Evolutionary conservation across 2,113 vertebrate genomes (phyloP).

Genomic region (Maccullochella peelii): DNA sequence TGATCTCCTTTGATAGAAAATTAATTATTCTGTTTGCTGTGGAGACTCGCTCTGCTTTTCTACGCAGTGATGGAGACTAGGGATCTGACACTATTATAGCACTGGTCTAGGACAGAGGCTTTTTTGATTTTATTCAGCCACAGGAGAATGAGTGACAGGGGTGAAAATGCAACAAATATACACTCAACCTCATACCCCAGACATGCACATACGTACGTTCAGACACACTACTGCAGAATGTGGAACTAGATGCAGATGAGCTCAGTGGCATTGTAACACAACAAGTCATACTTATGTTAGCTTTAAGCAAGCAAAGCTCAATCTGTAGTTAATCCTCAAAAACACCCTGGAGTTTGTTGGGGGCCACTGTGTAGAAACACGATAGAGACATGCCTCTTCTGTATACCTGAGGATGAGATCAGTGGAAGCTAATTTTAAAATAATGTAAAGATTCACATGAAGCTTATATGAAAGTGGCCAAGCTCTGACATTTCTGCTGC

Average conservation of each 20-base stretch:
- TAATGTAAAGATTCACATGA: slow-evolving; percentile 22
- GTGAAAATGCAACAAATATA: slow-evolving; percentile 68
- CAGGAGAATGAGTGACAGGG: slow-evolving; percentile 51
- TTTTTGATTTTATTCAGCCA: slow-evolving; percentile 27
- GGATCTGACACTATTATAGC: slow-evolving; percentile 12
- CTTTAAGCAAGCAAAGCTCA: slow-evolving; percentile 40
- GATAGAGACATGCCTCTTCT: slow-evolving; percentile 28
- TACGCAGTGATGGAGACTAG: background rate
- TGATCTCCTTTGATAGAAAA: slow-evolving; percentile 52
- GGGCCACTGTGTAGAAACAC: slow-evolving; percentile 13
- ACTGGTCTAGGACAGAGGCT: background rate
- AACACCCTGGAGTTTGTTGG: slow-evolving; percentile 46
- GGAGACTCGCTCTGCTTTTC: background rate
- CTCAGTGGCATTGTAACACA: slow-evolving; percentile 1
- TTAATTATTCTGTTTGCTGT: slow-evolving; percentile 57
- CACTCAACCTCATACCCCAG: slow-evolving; percentile 24
- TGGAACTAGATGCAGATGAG: slow-evolving; percentile 7
- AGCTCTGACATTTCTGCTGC: background rate
- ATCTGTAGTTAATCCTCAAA: slow-evolving; percentile 51
- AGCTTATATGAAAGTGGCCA: background rate
- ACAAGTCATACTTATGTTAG: slow-evolving; percentile 29
- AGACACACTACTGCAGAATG: slow-evolving; percentile 22
- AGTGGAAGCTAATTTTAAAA: slow-evolving; percentile 32
- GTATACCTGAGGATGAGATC: slow-evolving; percentile 25
- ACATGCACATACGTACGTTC: slow-evolving; percentile 33